Conservation (phyloP, 92 coral and sea anemone genomes). For the Plumapathes pennacea region DNA sequence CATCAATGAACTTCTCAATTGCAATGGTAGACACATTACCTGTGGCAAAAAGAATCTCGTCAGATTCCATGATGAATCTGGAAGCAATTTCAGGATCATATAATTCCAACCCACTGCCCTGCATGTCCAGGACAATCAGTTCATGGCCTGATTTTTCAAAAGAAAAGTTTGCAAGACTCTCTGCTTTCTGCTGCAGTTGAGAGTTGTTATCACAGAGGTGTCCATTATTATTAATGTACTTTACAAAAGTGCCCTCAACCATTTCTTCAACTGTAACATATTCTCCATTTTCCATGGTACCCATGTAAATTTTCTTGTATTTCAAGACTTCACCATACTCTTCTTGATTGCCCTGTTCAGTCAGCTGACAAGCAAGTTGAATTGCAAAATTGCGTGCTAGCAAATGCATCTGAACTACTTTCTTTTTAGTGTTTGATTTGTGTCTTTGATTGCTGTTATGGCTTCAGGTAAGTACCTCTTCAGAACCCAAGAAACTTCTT, state of each 20-base stretch:
- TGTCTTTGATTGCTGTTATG: slow-evolving; percentile 22
- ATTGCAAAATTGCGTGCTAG: slow-evolving; percentile 38
- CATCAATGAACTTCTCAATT: slow-evolving; percentile 12
- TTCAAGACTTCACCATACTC: slow-evolving; percentile 30
- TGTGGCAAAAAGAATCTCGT: slow-evolving; percentile 35
- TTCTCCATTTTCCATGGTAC: slow-evolving; percentile 23
- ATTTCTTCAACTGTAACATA: slow-evolving; percentile 42
- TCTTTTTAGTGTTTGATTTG: slow-evolving; percentile 48
- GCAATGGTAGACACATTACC: slow-evolving; percentile 43
- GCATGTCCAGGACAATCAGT: slow-evolving; percentile 45
- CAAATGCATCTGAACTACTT: slow-evolving; percentile 62
- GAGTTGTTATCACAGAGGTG: slow-evolving; percentile 9
- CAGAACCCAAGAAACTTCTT: slow-evolving; percentile 38
- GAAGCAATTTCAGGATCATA: slow-evolving; percentile 51
- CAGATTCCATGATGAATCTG: slow-evolving; percentile 9
- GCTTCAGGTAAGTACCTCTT: slow-evolving; percentile 32
- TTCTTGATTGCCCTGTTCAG: slow-evolving; percentile 12
- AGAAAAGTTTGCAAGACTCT: slow-evolving; percentile 37
- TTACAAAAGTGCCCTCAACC: slow-evolving; percentile 34
- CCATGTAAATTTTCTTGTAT: slow-evolving; percentile 35
- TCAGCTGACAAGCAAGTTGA: slow-evolving; percentile 17
- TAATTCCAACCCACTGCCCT: slow-evolving; percentile 36
- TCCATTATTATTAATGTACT: slow-evolving; percentile 45
- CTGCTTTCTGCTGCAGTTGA: slow-evolving; percentile 8
- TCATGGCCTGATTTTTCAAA: slow-evolving; percentile 20